A percentile compares a stretch with the other conserved stretches of the same genome.
Evolutionary conservation across 1,140 invertebrate genomes (phyloP).

Genomic region (Drosophila malerkotliana): DNA sequence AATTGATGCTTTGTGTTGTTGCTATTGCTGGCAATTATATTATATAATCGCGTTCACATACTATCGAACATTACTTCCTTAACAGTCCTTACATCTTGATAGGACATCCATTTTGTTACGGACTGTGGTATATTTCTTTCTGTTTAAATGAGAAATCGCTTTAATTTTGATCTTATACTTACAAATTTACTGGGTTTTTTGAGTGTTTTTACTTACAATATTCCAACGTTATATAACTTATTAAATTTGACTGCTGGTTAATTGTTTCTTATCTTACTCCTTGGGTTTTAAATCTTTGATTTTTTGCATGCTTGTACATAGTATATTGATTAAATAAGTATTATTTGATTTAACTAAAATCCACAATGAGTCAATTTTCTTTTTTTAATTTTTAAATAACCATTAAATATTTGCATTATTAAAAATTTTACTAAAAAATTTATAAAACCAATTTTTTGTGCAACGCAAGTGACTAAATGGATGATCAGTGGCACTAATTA

Average conservation of each 20-base stretch:
- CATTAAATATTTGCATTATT: not conserved
- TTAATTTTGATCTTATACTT: not conserved
- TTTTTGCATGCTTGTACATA: not conserved
- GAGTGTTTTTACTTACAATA: not conserved
- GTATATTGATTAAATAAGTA: not conserved
- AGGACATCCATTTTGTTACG: too few species aligned
- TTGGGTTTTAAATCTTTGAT: not conserved
- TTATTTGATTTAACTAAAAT: not conserved
- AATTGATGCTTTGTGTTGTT: conserved; percentile 63
- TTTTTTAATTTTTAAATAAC: not conserved
- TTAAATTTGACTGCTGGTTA: not conserved
- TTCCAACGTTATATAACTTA: not conserved
- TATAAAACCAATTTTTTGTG: too few species aligned
- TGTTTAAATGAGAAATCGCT: not conserved
- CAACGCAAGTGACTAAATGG: too few species aligned
- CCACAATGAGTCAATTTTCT: not conserved
- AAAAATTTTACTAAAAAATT: not conserved
- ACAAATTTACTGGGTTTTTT: not conserved
- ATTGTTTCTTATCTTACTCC: not conserved
- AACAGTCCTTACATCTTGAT: too few species aligned
- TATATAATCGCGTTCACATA: not conserved
- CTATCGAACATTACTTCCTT: not conserved
- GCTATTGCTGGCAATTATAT: conserved; percentile 4
- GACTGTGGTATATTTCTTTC: not conserved
- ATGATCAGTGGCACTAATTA: too few species aligned